Evolutionary conservation across 2,888 invertebrate genomes (phyloP).

Genomic region (Pheosia tremula): DNA sequence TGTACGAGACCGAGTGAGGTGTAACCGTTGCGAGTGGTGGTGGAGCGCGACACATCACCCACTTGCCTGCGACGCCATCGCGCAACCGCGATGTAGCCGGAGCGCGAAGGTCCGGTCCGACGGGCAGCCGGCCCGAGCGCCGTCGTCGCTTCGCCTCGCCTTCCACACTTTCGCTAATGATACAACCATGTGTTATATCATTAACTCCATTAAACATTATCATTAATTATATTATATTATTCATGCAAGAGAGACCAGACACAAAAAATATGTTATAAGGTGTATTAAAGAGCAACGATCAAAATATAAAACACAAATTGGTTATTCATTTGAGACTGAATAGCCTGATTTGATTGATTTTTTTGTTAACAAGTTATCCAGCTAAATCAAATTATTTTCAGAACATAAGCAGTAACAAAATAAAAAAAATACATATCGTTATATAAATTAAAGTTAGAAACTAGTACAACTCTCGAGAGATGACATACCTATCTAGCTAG

Average conservation of each 20-base stretch:
- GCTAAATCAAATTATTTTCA: not conserved
- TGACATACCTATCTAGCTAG: constrained; percentile 13
- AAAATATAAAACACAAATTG: not conserved
- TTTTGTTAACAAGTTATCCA: too few species aligned
- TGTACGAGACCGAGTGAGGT: constrained; percentile 60
- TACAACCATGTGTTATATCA: constrained; percentile 37
- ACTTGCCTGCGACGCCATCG: constrained; percentile 41
- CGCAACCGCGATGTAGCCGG: constrained; percentile 16
- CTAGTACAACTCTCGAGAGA: not conserved
- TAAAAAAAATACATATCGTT: not conserved
- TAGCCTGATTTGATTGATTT: too few species aligned
- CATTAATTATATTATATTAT: too few species aligned
- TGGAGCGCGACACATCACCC: constrained; percentile 72
- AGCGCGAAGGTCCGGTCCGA: constrained; percentile 36
- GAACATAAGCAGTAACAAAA: not conserved
- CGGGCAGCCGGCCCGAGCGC: constrained; percentile 24
- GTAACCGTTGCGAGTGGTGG: constrained; percentile 54
- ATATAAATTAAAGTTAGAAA: not conserved
- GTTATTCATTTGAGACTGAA: too few species aligned
- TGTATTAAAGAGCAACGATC: not conserved
- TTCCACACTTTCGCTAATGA: constrained; percentile 64
- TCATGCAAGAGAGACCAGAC: not conserved
- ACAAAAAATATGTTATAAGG: not conserved
- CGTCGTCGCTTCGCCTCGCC: constrained; percentile 35
- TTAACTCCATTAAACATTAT: not conserved